These are phyloP conservation scores for Eledone cirrhosa DNA, from an alignment of 2,888 invertebrate species.

Conservation along the genomic window DNA sequence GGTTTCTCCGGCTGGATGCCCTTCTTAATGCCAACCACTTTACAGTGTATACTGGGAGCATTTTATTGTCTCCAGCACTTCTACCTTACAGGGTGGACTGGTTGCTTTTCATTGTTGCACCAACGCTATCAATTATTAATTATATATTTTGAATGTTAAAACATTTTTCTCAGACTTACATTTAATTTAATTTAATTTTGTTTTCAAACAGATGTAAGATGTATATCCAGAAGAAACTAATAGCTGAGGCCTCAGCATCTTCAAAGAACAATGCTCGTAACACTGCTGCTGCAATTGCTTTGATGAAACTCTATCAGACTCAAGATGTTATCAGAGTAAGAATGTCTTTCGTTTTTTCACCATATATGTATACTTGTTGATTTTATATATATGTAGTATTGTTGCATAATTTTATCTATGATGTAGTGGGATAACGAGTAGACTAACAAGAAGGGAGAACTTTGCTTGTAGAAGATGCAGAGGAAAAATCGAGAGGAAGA, in stretches of 20 bases:
- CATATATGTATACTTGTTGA: background rate
- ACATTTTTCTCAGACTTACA: background rate
- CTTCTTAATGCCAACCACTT: too few relatives aligned
- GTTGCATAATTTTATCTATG: too few relatives aligned
- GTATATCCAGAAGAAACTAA: constrained; percentile 43
- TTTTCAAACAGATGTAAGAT: constrained; percentile 44
- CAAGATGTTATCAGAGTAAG: constrained; percentile 51
- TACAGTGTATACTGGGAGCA: too few relatives aligned
- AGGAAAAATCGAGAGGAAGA: too few relatives aligned
- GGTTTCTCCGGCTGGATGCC: too few relatives aligned
- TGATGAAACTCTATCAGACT: constrained; percentile 52
- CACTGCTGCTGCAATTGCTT: constrained; percentile 47
- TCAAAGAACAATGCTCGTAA: constrained; percentile 47
- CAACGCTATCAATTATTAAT: too few relatives aligned
- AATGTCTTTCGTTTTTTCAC: background rate
- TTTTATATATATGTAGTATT: background rate
- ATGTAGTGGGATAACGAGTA: too few relatives aligned
- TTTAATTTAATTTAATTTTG: background rate
- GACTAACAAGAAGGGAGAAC: too few relatives aligned
- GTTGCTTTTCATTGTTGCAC: too few relatives aligned
- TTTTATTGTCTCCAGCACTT: too few relatives aligned
- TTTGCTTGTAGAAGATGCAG: too few relatives aligned
- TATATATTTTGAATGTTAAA: background rate
- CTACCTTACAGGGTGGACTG: too few relatives aligned
- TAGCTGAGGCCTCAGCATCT: constrained; percentile 44